Evolutionary conservation across 1,140 invertebrate species (phyloP), one percentile per base, ranked within the genome.

Genomic region (Euwallacea similis): DNA sequence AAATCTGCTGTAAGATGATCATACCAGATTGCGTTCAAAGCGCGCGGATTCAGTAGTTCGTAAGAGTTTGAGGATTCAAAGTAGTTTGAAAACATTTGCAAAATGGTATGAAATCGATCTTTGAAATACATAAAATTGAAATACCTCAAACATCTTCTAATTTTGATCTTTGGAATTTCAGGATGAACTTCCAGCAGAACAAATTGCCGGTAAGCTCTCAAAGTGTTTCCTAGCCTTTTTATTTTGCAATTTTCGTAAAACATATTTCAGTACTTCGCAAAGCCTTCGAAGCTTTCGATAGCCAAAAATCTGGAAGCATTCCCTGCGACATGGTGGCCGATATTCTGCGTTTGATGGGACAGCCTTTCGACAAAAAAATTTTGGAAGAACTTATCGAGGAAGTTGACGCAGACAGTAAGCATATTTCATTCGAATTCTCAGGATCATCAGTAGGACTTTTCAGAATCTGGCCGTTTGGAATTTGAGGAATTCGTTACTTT

Each of bases 211-310:
- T 81, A 76, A 80, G 79, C 77, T 43, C n/a, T 55, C 15, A 70
- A 61, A 61, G 10, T 46, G 10, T 56, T 58, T 16, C 7, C 6
- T 4, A 53, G 8, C 10, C 16, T 42, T 59, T 11, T n/a, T 42
- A 13, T 11, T 58, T n/a, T 10, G 64, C 2, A 4, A 53, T 42
- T 7, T 43, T 53, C 6, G 7, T 15, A 47, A 9, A 7, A 62
- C 42, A 13, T 59, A 56, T 70, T 44, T 10, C 82, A 94, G 94
- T 96, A 76, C 87, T 97, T 72, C 91, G 91, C 79, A 96, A 96
- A 84, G 95, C 95, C 55, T 98, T 98, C 84, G 95, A 97, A 87
- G 96, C 95, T 82, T 98, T 98, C 82, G 96, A 98, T 86, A 90
- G 92, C 78, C 93, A 96, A 79, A 94, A 94, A 82, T 94, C 91